Conservation (phyloP, 2,113 vertebrate genomes). For the Willisornis vidua region DNA sequence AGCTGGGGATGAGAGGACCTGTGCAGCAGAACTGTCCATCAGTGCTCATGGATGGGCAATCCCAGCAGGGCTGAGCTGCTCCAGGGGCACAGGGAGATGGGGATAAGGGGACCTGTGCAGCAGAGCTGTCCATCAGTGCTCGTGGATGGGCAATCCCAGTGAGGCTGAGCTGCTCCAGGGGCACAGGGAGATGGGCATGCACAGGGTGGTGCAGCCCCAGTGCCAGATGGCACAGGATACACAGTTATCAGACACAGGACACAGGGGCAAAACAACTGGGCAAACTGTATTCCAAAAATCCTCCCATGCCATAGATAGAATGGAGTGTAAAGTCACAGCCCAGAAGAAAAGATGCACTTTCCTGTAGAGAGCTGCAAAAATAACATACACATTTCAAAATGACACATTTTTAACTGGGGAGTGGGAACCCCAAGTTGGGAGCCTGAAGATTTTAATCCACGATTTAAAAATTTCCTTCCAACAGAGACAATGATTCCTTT, state of each 20-base stretch:
- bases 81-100: no score
- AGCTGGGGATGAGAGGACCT: neutral
- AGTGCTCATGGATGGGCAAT: no score
- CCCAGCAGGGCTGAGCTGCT: no score
- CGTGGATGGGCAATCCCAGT: no score
- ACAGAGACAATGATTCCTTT: neutral
- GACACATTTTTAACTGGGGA: neutral
- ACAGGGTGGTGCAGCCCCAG: no score
- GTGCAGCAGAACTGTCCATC: no score
- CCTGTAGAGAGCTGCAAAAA: neutral
- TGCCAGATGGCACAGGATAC: neutral
- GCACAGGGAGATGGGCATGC: no score
- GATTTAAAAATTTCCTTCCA: neutral
- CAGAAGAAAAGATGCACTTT: neutral
- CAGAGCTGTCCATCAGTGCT: no score
- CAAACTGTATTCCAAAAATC: neutral
- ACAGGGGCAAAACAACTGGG: neutral
- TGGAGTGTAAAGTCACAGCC: neutral
- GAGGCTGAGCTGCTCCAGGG: no score
- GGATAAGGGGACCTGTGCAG: no score
- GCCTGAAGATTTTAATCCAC: neutral
- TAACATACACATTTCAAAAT: neutral
- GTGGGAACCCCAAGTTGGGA: neutral
- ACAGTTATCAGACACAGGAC: neutral
- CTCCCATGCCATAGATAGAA: accelerated